Percentiles rank a stretch among this genome's conserved stretches.
phyloP scores from a whole-genome alignment of 2,113 vertebrate species.

The Oncorhynchus clarkii region DNA sequence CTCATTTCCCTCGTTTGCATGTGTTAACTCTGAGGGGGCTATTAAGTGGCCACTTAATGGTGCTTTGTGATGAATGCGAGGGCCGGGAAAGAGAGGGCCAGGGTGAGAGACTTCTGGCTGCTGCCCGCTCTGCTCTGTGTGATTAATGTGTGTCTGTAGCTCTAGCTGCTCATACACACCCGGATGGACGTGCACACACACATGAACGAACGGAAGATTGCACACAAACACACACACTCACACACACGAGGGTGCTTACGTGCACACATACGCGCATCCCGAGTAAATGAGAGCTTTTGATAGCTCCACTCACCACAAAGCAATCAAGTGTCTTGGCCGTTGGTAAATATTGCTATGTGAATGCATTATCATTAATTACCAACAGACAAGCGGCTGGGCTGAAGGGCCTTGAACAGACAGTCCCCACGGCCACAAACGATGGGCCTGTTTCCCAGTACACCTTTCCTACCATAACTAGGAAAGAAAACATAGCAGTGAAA shows the following conservation, averaged over 20 bases:
- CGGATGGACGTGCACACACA: not conserved
- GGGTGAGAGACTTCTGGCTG: not conserved
- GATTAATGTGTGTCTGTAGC: too few species aligned
- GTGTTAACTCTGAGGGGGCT: too few species aligned
- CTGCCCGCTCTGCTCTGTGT: not conserved
- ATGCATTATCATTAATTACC: constrained; percentile 36
- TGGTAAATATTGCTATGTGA: constrained; percentile 30
- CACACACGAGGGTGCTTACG: too few species aligned
- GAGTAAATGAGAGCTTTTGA: constrained; percentile 26
- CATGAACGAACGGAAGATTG: constrained; percentile 1
- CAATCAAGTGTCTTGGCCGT: constrained; percentile 14
- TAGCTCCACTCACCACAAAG: constrained; percentile 31
- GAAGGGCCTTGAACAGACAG: not conserved
- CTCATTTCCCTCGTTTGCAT: too few species aligned
- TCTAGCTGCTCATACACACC: too few species aligned
- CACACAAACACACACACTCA: too few species aligned
- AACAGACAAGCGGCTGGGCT: constrained; percentile 9
- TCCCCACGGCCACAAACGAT: not conserved
- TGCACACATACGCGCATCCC: not conserved
- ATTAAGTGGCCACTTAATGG: too few species aligned
- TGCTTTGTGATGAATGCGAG: too few species aligned
- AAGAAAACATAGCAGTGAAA: not conserved
- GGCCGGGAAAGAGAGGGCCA: too few species aligned
- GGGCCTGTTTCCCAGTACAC: too few species aligned
- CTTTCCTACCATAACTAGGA: not conserved